phyloP scores from a whole-genome alignment of 2,888 invertebrate species.

The Cordilura impudica region DNA sequence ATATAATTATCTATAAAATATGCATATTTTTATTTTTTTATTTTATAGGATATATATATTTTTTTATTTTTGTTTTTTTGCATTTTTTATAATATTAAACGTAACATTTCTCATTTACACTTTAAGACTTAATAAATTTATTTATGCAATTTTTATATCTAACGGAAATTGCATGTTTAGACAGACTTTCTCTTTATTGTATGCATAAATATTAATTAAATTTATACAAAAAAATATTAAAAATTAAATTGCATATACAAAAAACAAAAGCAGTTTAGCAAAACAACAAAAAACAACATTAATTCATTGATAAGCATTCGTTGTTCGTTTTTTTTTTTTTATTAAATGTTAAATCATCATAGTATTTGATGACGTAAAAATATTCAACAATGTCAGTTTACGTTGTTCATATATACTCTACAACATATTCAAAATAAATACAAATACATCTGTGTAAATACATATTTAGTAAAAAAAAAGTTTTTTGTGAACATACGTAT shows the following conservation, averaged over 20 bases:
- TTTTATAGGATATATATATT: no score
- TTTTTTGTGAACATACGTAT: neutral
- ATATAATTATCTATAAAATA: no score
- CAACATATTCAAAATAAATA: neutral
- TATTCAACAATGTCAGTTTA: neutral
- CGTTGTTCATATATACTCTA: conserved; percentile 12
- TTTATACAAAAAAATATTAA: conserved; percentile 38
- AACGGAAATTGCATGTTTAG: conserved; percentile 51
- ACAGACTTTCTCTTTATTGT: conserved; percentile 52
- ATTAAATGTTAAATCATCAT: conserved; percentile 13
- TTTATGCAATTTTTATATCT: conserved; percentile 26
- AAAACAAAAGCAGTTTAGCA: conserved; percentile 12
- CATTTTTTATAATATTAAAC: neutral
- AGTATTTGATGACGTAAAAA: conserved; percentile 2
- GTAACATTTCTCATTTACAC: neutral
- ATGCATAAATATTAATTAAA: conserved; percentile 51
- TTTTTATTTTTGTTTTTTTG: neutral
- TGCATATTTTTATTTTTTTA: no score
- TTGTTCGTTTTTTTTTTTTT: conserved; percentile 5
- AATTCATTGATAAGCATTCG: conserved; percentile 52
- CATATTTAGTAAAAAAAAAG: neutral
- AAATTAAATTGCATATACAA: conserved; percentile 5
- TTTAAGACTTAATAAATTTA: conserved; percentile 12
- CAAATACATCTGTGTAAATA: no score
- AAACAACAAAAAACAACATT: neutral